Base-by-base conservation (phyloP, 2,113 vertebrate species). In the Microtus ochrogaster region DNA sequence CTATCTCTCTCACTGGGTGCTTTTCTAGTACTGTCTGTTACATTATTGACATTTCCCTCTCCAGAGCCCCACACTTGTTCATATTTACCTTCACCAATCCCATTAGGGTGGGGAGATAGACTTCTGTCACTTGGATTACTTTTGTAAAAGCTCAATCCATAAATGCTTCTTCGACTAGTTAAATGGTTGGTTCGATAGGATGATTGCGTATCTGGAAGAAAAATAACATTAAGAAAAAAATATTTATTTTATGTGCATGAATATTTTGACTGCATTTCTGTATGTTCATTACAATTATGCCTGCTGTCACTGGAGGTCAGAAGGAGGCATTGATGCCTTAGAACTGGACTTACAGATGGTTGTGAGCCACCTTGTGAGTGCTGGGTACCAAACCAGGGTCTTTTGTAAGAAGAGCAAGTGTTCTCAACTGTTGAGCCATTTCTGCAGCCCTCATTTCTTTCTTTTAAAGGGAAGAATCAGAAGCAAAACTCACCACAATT, bases 201-300 rank as follows among this genome's bases (percentile, higher is more conserved):
- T 68, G 91, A 94, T 44, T 96, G 81, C 63, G 94, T 58, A 91
- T 92, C 97, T 97, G 93, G 33, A 84, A 83, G 28, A 82, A 84
- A 63, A 63, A 85, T 12, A 85, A 90, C 39, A 49, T 41, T 33
- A 76, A 39, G 79, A 61, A 82, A 58, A 28, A 39, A n/a, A 4
- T 83, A 61, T 82, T 82, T 58, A 61, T 82, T 58, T 41, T 74
- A 41, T 39, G n/a, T 61, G 6, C 61, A 39, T 58, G 36, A 7
- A 61, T 61, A 7, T 16, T 83, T 83, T 83, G 79, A 26, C 22
- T 83, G 22, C 36, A 63, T 61, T 28, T 61, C n/a, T 39, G 22
- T 61, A 26, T 28, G 22, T 17, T 39, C n/a, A 41, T 7, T 14
- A 61, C 21, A 39, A 26, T 41, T 55, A 26, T 28, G n/a, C 6